Evolutionary conservation across 2,888 invertebrate genomes (phyloP).

Genomic region (Tenthredo livida): DNA sequence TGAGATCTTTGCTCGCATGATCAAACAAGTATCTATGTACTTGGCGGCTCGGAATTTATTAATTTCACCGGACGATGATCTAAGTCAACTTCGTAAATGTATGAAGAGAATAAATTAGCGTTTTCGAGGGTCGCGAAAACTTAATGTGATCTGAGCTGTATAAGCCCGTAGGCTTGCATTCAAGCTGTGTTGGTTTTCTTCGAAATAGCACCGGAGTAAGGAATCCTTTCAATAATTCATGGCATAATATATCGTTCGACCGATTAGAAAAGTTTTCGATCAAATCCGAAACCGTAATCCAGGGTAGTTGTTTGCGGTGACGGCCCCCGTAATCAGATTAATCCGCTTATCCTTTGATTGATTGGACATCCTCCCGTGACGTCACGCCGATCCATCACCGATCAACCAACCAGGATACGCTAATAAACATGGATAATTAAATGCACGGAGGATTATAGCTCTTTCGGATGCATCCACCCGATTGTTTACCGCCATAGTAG

Average conservation of each 20-base stretch:
- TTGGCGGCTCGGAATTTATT: neutral
- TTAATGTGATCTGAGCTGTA: neutral
- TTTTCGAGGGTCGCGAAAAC: neutral
- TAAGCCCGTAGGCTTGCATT: neutral
- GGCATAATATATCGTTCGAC: constrained; percentile 35
- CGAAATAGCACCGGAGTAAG: neutral
- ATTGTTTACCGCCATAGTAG: constrained; percentile 37
- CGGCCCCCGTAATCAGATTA: constrained; percentile 67
- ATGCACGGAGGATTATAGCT: constrained; percentile 61
- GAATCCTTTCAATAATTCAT: constrained; percentile 58
- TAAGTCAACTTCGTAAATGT: neutral
- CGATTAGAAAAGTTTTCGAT: constrained; percentile 66
- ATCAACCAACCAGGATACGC: constrained; percentile 64
- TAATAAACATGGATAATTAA: constrained; percentile 70
- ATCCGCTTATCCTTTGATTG: constrained; percentile 73
- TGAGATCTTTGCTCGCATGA: neutral
- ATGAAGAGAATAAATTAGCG: neutral
- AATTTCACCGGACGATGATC: neutral
- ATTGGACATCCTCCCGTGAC: constrained; percentile 66
- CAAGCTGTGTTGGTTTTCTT: constrained; percentile 28
- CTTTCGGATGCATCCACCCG: constrained; percentile 7
- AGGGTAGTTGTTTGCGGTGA: constrained; percentile 65
- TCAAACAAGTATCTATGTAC: neutral
- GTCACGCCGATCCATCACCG: constrained; percentile 68
- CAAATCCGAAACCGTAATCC: constrained; percentile 69